phyloP scores from a whole-genome alignment of 2,797 vertebrate species.

The Kryptolebias ocellatus region DNA sequence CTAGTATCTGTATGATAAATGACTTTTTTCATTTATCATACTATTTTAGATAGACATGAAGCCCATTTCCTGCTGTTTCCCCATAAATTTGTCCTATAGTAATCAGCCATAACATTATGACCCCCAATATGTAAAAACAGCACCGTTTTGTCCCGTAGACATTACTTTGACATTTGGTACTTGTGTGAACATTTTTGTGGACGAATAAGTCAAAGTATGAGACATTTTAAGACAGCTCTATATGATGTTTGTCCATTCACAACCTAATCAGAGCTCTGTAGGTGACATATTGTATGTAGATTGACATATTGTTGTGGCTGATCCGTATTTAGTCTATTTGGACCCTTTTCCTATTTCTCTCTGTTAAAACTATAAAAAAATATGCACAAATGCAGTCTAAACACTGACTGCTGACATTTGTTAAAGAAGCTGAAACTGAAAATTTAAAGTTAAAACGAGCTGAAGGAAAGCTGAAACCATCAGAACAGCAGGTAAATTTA shows the following conservation, averaged over 20 bases:
- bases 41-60: constrained; percentile 37
- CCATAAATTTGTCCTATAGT: not conserved
- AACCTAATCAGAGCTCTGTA: not conserved
- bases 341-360: not conserved
- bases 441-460: too few relatives aligned
- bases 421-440: too few relatives aligned
- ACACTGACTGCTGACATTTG: too few relatives aligned
- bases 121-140: not conserved
- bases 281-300: not conserved
- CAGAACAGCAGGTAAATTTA: too few relatives aligned
- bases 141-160: not conserved
- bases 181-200: not conserved
- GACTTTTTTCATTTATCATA: constrained; percentile 85
- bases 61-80: constrained; percentile 3
- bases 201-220: not conserved
- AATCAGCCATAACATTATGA: constrained; percentile 5
- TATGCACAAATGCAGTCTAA: too few relatives aligned
- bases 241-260: not conserved
- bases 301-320: constrained; percentile 4
- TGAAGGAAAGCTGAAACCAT: too few relatives aligned
- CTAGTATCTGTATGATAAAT: constrained; percentile 91
- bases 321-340: not conserved
- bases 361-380: too few relatives aligned
- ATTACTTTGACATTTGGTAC: not conserved
- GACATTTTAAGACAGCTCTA: not conserved